Conservation (phyloP, 2,797 vertebrate genomes). For the Enteromius thamalakanensis region DNA sequence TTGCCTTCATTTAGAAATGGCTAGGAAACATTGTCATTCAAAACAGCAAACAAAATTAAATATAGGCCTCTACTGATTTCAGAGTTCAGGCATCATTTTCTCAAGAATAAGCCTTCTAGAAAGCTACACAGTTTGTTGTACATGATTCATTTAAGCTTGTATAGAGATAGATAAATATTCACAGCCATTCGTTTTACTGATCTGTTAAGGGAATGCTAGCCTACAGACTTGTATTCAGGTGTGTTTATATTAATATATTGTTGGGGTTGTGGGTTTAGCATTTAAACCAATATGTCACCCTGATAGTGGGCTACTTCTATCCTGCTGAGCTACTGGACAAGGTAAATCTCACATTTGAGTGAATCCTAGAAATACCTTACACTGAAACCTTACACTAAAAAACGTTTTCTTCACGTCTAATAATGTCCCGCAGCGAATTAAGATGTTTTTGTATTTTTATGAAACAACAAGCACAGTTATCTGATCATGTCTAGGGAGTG, state of each 20-base stretch:
- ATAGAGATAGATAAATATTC: background rate
- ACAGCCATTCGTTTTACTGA: background rate
- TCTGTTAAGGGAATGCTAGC: background rate
- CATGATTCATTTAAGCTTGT: background rate
- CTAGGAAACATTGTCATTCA: background rate
- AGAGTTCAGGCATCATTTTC: background rate
- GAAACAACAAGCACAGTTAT: constrained; percentile 8
- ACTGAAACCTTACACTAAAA: background rate
- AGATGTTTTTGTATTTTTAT: constrained; percentile 5
- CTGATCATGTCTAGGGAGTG: constrained; percentile 17
- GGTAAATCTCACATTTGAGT: background rate
- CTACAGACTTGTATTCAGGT: background rate
- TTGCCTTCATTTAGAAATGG: background rate
- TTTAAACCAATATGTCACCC: constrained; percentile 21
- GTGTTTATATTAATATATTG: background rate
- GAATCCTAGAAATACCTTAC: background rate
- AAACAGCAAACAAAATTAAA: background rate
- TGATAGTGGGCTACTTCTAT: background rate
- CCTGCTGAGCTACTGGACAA: background rate
- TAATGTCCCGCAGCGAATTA: background rate
- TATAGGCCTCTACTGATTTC: background rate
- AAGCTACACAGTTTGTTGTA: background rate
- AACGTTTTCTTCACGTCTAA: background rate
- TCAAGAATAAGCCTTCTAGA: background rate
- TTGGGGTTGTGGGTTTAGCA: background rate